A percentile compares a stretch with the other conserved stretches of the same genome.
phyloP scores from a whole-genome alignment of 2,797 vertebrate genomes.

The Molothrus aeneus region DNA sequence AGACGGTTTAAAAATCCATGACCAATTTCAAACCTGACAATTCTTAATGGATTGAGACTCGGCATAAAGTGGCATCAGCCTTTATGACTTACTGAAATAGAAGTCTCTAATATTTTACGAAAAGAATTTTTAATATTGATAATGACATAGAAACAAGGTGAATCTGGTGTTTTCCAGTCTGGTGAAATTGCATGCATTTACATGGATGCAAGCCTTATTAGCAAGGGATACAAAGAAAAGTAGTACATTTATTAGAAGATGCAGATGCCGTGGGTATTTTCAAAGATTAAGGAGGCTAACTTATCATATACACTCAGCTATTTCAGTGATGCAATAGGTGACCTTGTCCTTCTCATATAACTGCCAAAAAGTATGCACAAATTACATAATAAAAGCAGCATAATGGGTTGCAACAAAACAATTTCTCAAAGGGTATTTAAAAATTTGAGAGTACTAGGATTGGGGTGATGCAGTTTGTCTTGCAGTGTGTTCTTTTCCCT shows the following conservation, averaged over 20 bases:
- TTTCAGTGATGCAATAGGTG: constrained; percentile 25
- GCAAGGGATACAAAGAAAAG: background rate
- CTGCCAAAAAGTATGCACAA: constrained; percentile 29
- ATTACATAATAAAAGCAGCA: constrained; percentile 24
- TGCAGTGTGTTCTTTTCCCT: constrained; percentile 6
- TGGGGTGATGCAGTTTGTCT: background rate
- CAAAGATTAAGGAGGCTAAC: constrained; percentile 13
- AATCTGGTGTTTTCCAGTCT: background rate
- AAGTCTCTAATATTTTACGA: background rate
- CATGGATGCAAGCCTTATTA: background rate
- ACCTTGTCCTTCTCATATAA: constrained; percentile 3
- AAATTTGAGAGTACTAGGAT: background rate
- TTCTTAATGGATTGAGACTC: background rate
- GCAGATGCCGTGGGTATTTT: background rate
- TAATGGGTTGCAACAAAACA: constrained; percentile 28
- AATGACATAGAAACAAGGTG: background rate
- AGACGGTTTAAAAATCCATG: constrained; percentile 40
- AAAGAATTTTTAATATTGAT: background rate
- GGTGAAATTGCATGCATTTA: background rate
- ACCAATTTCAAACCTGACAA: constrained; percentile 30
- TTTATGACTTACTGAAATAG: background rate
- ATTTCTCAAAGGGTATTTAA: constrained; percentile 48
- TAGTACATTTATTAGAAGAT: constrained; percentile 21
- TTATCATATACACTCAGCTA: constrained; percentile 8
- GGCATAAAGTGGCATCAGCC: background rate